Conservation (phyloP, 2,888 invertebrate genomes). For the Amphiduros pacificus region DNA sequence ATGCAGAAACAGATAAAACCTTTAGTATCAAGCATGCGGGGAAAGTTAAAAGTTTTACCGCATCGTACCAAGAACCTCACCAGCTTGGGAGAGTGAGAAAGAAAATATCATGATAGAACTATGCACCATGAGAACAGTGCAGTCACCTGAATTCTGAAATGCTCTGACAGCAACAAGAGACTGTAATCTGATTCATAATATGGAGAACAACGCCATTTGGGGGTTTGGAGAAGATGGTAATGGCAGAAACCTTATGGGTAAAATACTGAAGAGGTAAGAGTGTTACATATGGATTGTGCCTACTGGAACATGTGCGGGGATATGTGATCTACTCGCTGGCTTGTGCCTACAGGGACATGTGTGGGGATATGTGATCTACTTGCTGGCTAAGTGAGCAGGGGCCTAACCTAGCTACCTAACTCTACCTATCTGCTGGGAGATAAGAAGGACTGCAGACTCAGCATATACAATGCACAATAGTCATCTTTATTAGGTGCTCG, state of each 20-base stretch:
- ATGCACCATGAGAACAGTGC: not conserved
- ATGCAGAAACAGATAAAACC: not conserved
- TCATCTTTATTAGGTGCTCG: too few relatives aligned
- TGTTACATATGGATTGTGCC: too few relatives aligned
- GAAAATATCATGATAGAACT: not conserved
- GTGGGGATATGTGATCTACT: too few relatives aligned
- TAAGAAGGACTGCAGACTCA: too few relatives aligned
- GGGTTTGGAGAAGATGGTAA: not conserved
- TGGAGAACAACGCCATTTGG: not conserved
- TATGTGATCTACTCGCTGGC: too few relatives aligned
- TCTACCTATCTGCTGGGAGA: too few relatives aligned
- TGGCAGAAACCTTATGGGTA: not conserved
- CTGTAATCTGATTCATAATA: not conserved
- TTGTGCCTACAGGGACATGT: too few relatives aligned
- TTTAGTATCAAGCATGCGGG: not conserved
- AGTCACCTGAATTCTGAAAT: not conserved
- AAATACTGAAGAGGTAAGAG: not conserved
- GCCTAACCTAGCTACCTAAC: too few relatives aligned
- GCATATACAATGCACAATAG: too few relatives aligned
- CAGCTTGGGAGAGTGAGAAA: not conserved
- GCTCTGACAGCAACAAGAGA: not conserved
- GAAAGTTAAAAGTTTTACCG: not conserved
- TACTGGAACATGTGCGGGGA: too few relatives aligned
- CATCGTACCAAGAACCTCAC: not conserved
- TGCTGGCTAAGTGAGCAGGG: too few relatives aligned